Conservation (phyloP, 2,888 invertebrate species). For the Agrochola circellaris region DNA sequence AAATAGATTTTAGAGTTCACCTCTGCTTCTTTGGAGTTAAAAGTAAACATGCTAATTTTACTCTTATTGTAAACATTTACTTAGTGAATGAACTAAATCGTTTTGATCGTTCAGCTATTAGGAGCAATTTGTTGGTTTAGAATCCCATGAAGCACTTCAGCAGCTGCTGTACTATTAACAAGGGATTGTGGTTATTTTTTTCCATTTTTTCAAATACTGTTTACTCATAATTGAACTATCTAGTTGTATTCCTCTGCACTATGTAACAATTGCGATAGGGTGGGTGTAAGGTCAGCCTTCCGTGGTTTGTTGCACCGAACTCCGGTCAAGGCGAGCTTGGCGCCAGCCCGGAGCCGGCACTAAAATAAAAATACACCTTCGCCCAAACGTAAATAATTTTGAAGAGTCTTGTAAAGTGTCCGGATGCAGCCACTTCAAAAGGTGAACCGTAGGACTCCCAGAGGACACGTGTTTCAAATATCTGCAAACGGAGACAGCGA, state of each 20-base stretch:
- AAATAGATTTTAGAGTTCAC: conserved; percentile 78
- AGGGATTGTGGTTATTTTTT: not conserved
- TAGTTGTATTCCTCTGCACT: not conserved
- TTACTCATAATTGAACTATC: not conserved
- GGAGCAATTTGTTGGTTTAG: conserved; percentile 33
- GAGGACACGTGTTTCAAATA: conserved; percentile 57
- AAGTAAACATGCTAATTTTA: conserved; percentile 70
- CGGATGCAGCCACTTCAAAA: conserved; percentile 68
- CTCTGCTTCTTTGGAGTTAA: conserved; percentile 67
- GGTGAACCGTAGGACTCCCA: conserved; percentile 61
- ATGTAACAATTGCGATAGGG: conserved; percentile 58
- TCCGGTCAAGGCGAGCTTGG: conserved; percentile 85
- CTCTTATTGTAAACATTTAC: conserved; percentile 62
- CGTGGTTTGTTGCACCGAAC: conserved; percentile 78
- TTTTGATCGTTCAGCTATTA: conserved; percentile 63
- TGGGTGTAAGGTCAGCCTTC: conserved; percentile 77
- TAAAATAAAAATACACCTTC: conserved; percentile 82
- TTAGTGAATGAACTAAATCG: conserved; percentile 58
- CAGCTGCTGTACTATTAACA: not conserved
- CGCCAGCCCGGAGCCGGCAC: conserved; percentile 77
- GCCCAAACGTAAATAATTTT: conserved; percentile 75
- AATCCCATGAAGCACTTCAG: not conserved
- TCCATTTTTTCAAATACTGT: not conserved
- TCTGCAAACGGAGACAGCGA: conserved; percentile 42
- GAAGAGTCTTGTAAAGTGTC: conserved; percentile 74